Conservation (phyloP, 2,888 invertebrate species). For the Halictus quadricinctus region DNA sequence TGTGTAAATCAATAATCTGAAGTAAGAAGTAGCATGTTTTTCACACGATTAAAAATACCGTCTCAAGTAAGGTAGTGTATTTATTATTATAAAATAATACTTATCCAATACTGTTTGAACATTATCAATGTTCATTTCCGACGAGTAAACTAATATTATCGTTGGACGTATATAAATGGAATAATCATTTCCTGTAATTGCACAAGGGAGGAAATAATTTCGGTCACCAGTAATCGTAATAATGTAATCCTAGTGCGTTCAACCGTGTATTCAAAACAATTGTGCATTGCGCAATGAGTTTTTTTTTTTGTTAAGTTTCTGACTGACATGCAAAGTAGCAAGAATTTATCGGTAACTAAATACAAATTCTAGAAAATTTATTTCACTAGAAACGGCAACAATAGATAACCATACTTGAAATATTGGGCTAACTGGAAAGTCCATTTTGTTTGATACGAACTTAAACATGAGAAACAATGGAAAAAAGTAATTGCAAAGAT, state of each 20-base stretch:
- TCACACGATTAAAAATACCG: not conserved
- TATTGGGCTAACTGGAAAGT: not conserved
- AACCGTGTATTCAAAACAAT: not conserved
- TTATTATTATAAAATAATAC: not conserved
- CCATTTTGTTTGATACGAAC: not conserved
- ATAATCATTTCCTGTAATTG: not conserved
- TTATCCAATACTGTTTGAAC: not conserved
- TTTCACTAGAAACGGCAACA: not conserved
- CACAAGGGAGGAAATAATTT: not conserved
- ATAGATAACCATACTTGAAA: not conserved
- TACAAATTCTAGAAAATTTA: too few species aligned
- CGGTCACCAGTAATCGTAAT: not conserved
- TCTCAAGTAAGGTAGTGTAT: not conserved
- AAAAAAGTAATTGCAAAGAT: not conserved
- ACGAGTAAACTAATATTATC: not conserved
- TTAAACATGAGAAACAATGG: not conserved
- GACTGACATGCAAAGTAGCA: not conserved
- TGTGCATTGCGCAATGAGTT: not conserved
- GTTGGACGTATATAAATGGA: not conserved
- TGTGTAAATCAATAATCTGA: not conserved
- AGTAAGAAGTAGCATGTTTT: not conserved
- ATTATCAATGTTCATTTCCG: not conserved
- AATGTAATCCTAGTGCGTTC: not conserved
- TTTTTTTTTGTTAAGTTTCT: not conserved
- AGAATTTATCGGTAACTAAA: not conserved